Conservation (phyloP, 1,140 invertebrate genomes). For the Nephotettix cincticeps region DNA sequence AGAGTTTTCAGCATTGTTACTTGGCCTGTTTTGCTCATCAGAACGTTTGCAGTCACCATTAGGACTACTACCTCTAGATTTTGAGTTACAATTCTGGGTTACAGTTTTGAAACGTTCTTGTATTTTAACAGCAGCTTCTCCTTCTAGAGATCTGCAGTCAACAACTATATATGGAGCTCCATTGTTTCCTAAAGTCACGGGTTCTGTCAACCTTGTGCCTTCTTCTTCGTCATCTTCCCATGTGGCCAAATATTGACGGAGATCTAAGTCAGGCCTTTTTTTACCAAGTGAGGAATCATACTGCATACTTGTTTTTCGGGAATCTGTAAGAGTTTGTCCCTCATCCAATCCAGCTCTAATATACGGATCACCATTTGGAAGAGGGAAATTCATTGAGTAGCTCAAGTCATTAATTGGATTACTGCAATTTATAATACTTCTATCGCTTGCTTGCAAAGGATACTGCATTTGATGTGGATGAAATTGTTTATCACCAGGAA, state of each 20-base stretch:
- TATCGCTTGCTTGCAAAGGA: not conserved
- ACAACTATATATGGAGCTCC: slow-evolving; percentile 15
- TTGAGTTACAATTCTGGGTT: not conserved
- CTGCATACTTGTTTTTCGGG: not conserved
- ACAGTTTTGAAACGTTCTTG: slow-evolving; percentile 18
- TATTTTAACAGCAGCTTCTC: slow-evolving; percentile 14
- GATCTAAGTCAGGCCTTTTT: slow-evolving; percentile 25
- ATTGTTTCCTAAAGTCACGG: not conserved
- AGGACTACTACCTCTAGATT: not conserved
- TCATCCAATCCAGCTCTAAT: not conserved
- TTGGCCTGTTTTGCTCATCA: not conserved
- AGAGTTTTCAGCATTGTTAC: not conserved
- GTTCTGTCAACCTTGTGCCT: slow-evolving; percentile 5
- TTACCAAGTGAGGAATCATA: slow-evolving; percentile 22
- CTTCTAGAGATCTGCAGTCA: slow-evolving; percentile 20
- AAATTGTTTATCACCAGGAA: slow-evolving; percentile 10
- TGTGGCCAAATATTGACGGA: slow-evolving; percentile 26
- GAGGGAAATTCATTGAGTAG: slow-evolving; percentile 9
- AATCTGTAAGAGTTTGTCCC: not conserved
- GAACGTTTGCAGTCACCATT: not conserved
- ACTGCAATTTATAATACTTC: not conserved
- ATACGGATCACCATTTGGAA: not conserved
- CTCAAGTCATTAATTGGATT: not conserved
- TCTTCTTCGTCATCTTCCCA: slow-evolving; percentile 30
- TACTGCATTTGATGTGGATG: slow-evolving; percentile 20